Percentiles rank a stretch among this genome's conserved stretches.
phyloP scores from a whole-genome alignment of 2,888 invertebrate species.

The Colostygia pectinataria region DNA sequence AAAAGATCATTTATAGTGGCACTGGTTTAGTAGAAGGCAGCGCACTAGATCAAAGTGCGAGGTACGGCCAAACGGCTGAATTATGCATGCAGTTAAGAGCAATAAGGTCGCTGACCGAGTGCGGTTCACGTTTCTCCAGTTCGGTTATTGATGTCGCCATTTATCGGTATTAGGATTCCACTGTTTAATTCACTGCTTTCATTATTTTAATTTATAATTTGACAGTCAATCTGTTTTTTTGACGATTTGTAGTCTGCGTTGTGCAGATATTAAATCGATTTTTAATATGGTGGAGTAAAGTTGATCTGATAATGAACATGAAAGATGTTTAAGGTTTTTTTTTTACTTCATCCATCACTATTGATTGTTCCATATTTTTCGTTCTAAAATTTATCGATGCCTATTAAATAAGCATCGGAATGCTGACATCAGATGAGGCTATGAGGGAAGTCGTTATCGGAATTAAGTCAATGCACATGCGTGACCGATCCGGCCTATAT shows the following conservation, averaged over 20 bases:
- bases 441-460: constrained; percentile 31
- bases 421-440: constrained; percentile 36
- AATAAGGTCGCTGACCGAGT: constrained; percentile 32
- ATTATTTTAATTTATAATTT: neutral
- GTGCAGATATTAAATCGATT: no score
- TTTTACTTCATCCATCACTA: neutral
- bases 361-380: constrained; percentile 19
- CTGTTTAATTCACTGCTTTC: neutral
- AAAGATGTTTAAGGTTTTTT: no score
- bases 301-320: no score
- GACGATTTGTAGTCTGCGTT: no score
- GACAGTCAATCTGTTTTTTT: neutral
- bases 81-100: constrained; percentile 35
- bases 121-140: constrained; percentile 23
- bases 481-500: constrained; percentile 24
- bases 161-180: constrained; percentile 22
- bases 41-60: constrained; percentile 29
- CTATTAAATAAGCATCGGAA: constrained; percentile 52
- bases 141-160: constrained; percentile 22
- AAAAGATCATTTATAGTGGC: constrained; percentile 3
- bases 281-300: no score
- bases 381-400: constrained; percentile 46
- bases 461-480: constrained; percentile 30
- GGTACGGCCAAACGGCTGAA: constrained; percentile 31
- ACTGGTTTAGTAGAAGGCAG: constrained; percentile 14